These are phyloP conservation scores for Brachionus calyciflorus DNA, from an alignment of 1,140 invertebrate species.

Conservation along the genomic window DNA sequence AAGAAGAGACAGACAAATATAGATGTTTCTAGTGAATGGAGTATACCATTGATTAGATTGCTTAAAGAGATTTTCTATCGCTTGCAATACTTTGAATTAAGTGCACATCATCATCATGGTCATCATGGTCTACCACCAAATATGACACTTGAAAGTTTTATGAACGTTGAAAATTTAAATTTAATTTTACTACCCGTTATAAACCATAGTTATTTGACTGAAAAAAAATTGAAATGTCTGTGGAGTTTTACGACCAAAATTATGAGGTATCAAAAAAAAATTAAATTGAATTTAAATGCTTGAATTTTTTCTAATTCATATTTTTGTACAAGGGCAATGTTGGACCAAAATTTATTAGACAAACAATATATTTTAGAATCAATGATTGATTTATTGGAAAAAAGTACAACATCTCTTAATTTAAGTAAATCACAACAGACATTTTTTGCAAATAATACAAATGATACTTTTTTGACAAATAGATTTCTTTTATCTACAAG, in stretches of 20 bases:
- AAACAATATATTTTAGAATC: constrained; percentile 38
- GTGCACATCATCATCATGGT: not conserved
- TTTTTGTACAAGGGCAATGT: constrained; percentile 43
- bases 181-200: constrained; percentile 24
- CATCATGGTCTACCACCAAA: not conserved
- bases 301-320: not conserved
- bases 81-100: constrained; percentile 16
- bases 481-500: constrained; percentile 11
- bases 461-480: constrained; percentile 6
- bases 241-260: constrained; percentile 17
- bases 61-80: not conserved
- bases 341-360: constrained; percentile 46
- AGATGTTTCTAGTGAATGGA: constrained; percentile 37
- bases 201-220: constrained; percentile 25
- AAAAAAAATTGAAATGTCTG: constrained; percentile 26
- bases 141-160: constrained; percentile 27
- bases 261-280: not conserved
- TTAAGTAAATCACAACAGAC: not conserved
- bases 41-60: constrained; percentile 13
- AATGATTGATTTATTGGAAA: constrained; percentile 32
- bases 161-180: constrained; percentile 41
- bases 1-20: constrained; percentile 39
- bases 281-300: no score
- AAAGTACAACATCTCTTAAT: not conserved
- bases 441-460: not conserved